Conservation (phyloP, 2,888 invertebrate species). For the Clitarchus hookeri region DNA sequence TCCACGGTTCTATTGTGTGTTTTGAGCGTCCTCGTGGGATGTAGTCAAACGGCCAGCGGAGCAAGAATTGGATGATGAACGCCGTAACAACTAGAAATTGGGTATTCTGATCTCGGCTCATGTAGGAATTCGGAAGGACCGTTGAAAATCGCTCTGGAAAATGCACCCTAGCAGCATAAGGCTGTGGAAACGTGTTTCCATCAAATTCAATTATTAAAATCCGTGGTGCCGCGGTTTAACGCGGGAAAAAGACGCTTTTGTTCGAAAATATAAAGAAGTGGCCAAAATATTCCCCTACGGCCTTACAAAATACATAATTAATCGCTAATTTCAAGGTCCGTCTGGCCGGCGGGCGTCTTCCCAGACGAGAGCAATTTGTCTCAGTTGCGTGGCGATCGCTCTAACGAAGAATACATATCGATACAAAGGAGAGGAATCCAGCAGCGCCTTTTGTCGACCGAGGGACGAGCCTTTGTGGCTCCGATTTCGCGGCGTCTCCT, state of each 20-base stretch:
- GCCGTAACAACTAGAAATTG: not conserved
- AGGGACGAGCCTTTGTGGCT: not conserved
- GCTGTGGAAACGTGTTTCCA: not conserved
- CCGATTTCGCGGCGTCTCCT: not conserved
- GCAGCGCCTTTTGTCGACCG: not conserved
- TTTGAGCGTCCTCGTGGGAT: not conserved
- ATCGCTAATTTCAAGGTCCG: slow-evolving; percentile 14
- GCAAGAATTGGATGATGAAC: not conserved
- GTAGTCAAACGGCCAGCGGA: not conserved
- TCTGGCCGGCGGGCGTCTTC: not conserved
- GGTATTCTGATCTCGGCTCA: not conserved
- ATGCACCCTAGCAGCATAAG: not conserved
- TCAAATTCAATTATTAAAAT: slow-evolving; percentile 14
- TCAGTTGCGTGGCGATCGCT: not conserved
- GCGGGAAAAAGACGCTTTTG: not conserved
- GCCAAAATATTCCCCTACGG: not conserved
- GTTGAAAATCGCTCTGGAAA: not conserved
- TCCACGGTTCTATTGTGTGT: not conserved
- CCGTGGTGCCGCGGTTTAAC: not conserved
- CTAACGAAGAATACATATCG: not conserved
- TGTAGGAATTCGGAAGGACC: not conserved
- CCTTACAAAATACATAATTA: not conserved
- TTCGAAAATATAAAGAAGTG: slow-evolving; percentile 6
- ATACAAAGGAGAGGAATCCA: not conserved
- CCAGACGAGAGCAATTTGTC: not conserved